A percentile compares a stretch with the other conserved stretches of the same genome.
Conservation (phyloP, 2,113 vertebrate species). For the Labeo rohita region DNA sequence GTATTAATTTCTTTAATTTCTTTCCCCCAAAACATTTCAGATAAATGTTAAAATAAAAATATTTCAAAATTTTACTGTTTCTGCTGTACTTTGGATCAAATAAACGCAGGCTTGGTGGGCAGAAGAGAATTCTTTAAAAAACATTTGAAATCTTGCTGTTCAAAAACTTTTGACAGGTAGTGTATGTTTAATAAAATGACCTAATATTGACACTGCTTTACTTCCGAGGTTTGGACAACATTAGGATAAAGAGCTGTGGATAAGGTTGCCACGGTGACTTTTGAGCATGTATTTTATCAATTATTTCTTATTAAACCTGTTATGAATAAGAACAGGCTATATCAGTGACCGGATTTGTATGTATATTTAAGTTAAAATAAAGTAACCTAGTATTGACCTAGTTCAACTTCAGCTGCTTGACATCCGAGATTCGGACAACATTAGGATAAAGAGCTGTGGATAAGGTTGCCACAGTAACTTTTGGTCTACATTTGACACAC, state of each 20-base stretch:
- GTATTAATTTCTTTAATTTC: no score
- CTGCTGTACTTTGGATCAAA: no score
- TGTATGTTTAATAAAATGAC: not conserved
- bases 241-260: not conserved
- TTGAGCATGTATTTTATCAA: not conserved
- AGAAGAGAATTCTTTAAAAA: no score
- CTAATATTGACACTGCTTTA: not conserved
- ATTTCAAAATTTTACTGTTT: no score
- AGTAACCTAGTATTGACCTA: not conserved
- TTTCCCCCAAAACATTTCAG: no score
- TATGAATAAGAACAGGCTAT: not conserved
- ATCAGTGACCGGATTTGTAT: not conserved
- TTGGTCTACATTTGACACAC: constrained; percentile 66
- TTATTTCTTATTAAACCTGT: not conserved
- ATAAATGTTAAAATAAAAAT: no score
- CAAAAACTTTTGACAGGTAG: no score
- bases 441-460: not conserved
- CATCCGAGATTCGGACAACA: not conserved
- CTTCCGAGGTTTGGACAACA: not conserved
- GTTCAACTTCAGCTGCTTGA: not conserved
- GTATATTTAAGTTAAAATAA: not conserved
- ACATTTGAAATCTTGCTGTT: no score
- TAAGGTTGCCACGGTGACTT: constrained; percentile 50
- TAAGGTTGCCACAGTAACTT: constrained; percentile 60
- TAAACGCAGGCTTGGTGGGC: no score